These are phyloP conservation scores for Platichthys stellatus DNA, from an alignment of 2,113 vertebrate genomes.

Conservation along the genomic window DNA sequence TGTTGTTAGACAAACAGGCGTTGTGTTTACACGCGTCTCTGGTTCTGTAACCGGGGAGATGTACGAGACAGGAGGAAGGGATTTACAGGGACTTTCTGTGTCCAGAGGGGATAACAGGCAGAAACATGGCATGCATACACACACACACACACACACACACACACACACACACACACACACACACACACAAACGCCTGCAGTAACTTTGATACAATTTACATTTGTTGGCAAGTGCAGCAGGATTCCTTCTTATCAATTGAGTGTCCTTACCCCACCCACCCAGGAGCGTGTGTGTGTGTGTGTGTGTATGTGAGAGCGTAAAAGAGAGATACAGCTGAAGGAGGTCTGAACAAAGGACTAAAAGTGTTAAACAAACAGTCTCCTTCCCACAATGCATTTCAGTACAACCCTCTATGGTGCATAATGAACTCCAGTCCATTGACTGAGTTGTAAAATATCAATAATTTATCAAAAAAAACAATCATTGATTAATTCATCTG, in stretches of 20 bases:
- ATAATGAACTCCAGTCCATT: too few species aligned
- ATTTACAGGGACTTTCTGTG: slow-evolving; percentile 51
- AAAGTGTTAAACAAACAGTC: not conserved
- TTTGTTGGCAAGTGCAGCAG: slow-evolving; percentile 12
- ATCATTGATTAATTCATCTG: too few species aligned
- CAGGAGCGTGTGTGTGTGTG: too few species aligned
- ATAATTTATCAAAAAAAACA: too few species aligned
- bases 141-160: not conserved
- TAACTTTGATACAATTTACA: slow-evolving; percentile 42
- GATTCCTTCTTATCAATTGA: not conserved
- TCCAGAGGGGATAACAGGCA: slow-evolving; percentile 35
- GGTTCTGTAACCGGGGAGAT: slow-evolving; percentile 47
- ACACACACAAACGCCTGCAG: not conserved
- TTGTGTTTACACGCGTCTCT: slow-evolving; percentile 47
- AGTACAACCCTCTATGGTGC: not conserved
- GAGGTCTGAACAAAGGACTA: too few species aligned
- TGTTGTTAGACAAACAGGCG: slow-evolving; percentile 33
- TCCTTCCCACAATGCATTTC: slow-evolving; percentile 32
- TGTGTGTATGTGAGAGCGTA: too few species aligned
- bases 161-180: slow-evolving; percentile 20
- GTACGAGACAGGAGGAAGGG: slow-evolving; percentile 44
- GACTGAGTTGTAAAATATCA: too few species aligned
- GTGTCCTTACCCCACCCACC: slow-evolving; percentile 29
- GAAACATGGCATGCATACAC: slow-evolving; percentile 24
- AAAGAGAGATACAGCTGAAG: too few species aligned